phyloP scores from a whole-genome alignment of 2,888 invertebrate species.

The Strigamia maritima region DNA sequence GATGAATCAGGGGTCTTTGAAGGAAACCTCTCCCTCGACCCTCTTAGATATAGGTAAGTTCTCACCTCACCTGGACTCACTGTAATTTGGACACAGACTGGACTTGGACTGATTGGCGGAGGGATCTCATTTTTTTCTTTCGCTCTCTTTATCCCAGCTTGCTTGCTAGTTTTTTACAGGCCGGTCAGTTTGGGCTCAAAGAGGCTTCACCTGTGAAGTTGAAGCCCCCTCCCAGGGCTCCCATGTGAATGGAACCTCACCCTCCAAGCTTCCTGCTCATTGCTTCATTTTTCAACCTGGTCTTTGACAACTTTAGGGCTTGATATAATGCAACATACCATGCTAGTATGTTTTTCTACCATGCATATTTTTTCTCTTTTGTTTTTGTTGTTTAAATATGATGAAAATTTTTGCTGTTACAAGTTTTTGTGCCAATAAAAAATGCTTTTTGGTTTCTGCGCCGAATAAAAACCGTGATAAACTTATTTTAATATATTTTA shows the following conservation, averaged over 20 bases:
- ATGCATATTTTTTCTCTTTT: constrained; percentile 16
- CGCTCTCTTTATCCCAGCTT: constrained; percentile 3
- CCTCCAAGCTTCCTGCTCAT: constrained; percentile 32
- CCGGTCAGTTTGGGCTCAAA: constrained; percentile 34
- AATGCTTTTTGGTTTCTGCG: neutral
- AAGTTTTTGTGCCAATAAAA: neutral
- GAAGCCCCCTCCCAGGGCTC: constrained; percentile 27
- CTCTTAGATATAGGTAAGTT: constrained; percentile 29
- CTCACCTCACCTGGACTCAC: constrained; percentile 27
- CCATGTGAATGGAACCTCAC: constrained; percentile 27
- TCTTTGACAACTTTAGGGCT: constrained; percentile 30
- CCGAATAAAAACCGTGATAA: neutral
- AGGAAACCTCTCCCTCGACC: neutral
- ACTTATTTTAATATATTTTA: too few relatives aligned
- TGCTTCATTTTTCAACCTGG: constrained; percentile 32
- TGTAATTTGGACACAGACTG: constrained; percentile 32
- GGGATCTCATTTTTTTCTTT: constrained; percentile 9
- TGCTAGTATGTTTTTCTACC: constrained; percentile 19
- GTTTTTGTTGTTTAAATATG: neutral
- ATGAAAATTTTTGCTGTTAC: neutral
- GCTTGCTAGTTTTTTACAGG: constrained; percentile 30
- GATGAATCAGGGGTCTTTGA: constrained; percentile 22
- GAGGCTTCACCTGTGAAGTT: constrained; percentile 30
- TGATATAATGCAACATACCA: constrained; percentile 30
- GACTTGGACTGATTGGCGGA: constrained; percentile 27